Conservation (phyloP, 2,113 vertebrate species). For the Phalacrocorax carbo region DNA sequence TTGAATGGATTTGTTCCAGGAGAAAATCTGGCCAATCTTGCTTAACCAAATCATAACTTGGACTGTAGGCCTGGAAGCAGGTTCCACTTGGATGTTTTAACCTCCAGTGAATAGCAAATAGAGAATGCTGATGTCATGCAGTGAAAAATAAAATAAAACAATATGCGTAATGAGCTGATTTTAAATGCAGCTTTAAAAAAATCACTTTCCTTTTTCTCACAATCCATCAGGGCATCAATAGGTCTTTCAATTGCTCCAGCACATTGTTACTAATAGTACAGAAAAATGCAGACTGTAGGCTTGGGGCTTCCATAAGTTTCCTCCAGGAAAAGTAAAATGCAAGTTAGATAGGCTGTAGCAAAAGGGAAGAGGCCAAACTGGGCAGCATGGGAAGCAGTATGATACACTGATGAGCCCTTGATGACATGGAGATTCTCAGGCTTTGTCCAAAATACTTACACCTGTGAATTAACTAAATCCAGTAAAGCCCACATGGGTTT, state of each 20-base stretch:
- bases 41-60: constrained; percentile 45
- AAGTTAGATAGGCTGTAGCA: background rate
- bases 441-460: background rate
- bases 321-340: background rate
- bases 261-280: background rate
- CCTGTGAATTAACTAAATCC: background rate
- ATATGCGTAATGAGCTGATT: constrained; percentile 49
- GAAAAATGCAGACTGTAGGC: background rate
- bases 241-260: constrained; percentile 1
- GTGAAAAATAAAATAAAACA: constrained; percentile 37
- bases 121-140: constrained; percentile 27
- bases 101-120: constrained; percentile 37
- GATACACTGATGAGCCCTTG: background rate
- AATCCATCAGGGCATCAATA: background rate
- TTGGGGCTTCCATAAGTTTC: background rate
- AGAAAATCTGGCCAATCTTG: constrained; percentile 18
- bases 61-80: background rate
- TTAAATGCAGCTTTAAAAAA: constrained; percentile 26
- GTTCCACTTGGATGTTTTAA: constrained; percentile 47
- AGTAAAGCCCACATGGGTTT: background rate
- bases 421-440: background rate
- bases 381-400: rapidly evolving
- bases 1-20: constrained; percentile 39
- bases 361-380: background rate
- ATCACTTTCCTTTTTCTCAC: constrained; percentile 4